These are phyloP conservation scores for Rhyzopertha dominica DNA, from an alignment of 1,140 invertebrate genomes.

Conservation along the genomic window DNA sequence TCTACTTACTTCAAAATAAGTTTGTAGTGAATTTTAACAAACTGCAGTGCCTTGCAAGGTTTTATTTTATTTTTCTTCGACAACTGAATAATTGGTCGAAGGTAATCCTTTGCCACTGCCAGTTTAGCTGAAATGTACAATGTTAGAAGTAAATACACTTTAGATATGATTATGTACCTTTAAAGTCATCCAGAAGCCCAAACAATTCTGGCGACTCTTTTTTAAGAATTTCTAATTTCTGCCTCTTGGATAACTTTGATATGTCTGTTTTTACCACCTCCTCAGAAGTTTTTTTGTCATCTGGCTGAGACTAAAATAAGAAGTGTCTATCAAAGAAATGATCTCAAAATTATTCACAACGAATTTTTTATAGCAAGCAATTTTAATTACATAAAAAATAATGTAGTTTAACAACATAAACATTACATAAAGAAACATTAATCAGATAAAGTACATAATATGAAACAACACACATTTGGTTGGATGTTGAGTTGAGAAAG, in stretches of 20 bases:
- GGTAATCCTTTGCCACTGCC: constrained; percentile 55
- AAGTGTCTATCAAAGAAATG: too few species aligned
- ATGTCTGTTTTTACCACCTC: constrained; percentile 67
- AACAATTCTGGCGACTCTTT: constrained; percentile 82
- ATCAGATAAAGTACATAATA: too few species aligned
- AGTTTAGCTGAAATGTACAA: constrained; percentile 49
- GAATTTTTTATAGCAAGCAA: too few species aligned
- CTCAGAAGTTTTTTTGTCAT: constrained; percentile 41
- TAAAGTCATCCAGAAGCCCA: constrained; percentile 69
- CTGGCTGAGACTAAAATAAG: too few species aligned
- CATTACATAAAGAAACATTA: too few species aligned
- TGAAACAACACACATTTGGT: too few species aligned
- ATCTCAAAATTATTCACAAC: too few species aligned
- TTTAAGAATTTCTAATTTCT: constrained; percentile 69
- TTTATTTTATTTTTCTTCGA: constrained; percentile 34
- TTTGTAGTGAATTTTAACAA: constrained; percentile 65
- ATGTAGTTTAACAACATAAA: too few species aligned
- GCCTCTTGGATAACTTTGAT: constrained; percentile 64
- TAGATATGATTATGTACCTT: constrained; percentile 53
- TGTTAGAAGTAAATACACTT: constrained; percentile 18
- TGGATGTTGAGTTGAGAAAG: too few species aligned
- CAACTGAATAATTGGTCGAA: constrained; percentile 63
- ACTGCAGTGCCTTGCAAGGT: constrained; percentile 56
- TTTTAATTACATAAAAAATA: too few species aligned
- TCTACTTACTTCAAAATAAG: constrained; percentile 61